Percentiles rank a stretch among this genome's conserved stretches.
Evolutionary conservation across 2,113 vertebrate genomes (phyloP).

Genomic region (Calidris pugnax): DNA sequence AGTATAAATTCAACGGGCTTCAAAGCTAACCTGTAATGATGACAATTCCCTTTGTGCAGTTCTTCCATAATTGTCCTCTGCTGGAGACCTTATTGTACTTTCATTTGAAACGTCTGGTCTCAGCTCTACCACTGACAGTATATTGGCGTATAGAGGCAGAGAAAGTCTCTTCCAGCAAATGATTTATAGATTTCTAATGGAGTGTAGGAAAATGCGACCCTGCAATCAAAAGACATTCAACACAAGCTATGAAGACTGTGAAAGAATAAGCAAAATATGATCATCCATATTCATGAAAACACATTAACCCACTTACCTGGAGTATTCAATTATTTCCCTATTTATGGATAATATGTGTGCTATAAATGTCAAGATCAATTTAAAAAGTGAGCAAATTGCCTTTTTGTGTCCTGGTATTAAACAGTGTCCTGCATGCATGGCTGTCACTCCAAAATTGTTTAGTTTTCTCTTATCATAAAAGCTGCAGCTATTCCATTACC

Average conservation of each 20-base stretch:
- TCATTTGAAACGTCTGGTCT: not conserved
- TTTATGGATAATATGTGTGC: not conserved
- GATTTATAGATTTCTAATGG: constrained; percentile 9
- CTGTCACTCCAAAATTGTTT: constrained; percentile 24
- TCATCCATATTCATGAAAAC: constrained; percentile 54
- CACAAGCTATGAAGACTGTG: not conserved
- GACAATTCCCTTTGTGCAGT: not conserved
- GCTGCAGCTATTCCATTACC: not conserved
- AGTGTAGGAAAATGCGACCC: not conserved
- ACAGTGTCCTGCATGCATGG: not conserved
- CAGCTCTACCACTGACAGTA: not conserved
- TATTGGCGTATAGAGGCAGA: not conserved
- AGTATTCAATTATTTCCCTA: constrained; percentile 51
- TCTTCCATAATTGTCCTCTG: not conserved
- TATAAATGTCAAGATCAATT: constrained; percentile 42
- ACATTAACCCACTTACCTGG: constrained; percentile 39
- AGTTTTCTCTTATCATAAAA: constrained; percentile 14
- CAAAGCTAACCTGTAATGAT: not conserved
- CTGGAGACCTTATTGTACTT: not conserved
- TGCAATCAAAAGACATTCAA: constrained; percentile 34
- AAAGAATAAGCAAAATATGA: constrained; percentile 21
- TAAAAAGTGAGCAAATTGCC: constrained; percentile 15
- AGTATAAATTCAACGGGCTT: not conserved
- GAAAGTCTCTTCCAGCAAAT: not conserved
- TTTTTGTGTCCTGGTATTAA: constrained; percentile 39